Evolutionary conservation across 2,797 vertebrate genomes (phyloP).

Genomic region (Sebastes kiyomatsui): DNA sequence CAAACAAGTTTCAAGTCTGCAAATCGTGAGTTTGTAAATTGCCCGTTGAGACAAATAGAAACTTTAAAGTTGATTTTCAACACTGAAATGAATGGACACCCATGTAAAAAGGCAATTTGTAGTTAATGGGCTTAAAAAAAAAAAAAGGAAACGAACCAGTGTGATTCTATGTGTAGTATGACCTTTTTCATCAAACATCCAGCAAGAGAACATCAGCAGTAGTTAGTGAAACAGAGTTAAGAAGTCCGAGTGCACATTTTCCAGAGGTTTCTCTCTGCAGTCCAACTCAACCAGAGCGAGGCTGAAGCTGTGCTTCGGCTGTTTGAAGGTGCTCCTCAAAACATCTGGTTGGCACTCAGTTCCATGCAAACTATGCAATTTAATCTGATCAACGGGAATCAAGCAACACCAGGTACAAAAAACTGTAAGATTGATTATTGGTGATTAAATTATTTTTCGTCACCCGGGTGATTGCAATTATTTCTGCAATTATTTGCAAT

Average conservation of each 20-base stretch:
- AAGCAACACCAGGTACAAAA: neutral
- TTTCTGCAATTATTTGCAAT: neutral
- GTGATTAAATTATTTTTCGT: neutral
- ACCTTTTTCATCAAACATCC: neutral
- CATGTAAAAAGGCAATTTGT: neutral
- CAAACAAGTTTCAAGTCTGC: neutral
- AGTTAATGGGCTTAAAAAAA: neutral
- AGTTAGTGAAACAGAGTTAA: neutral
- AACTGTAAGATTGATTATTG: neutral
- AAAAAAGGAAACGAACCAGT: neutral
- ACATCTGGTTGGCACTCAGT: neutral
- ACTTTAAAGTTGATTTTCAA: neutral
- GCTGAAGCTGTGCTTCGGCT: neutral
- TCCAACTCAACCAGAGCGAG: neutral
- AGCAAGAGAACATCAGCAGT: neutral
- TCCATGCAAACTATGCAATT: constrained; percentile 18
- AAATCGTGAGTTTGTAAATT: neutral
- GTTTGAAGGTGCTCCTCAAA: neutral
- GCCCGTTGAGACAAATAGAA: neutral
- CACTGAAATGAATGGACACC: neutral
- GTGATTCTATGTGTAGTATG: neutral
- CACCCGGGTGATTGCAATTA: too few relatives aligned
- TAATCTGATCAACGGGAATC: neutral
- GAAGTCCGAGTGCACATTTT: neutral
- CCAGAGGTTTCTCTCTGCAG: neutral